Evolutionary conservation across 2,113 vertebrate species (phyloP).

Genomic region (Upupa epops): DNA sequence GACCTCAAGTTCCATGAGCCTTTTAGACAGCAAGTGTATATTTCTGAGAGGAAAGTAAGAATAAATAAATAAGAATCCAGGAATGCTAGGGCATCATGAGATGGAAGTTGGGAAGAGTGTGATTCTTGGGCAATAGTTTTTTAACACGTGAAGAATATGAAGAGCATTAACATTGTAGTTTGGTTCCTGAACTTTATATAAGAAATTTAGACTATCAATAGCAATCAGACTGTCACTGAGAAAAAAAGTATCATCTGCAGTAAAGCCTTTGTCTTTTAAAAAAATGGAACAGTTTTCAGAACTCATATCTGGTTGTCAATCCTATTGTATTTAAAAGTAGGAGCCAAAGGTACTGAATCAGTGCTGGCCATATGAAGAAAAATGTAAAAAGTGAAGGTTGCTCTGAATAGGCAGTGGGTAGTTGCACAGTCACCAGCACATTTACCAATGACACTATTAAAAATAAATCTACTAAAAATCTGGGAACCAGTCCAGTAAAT

Average conservation of each 20-base stretch:
- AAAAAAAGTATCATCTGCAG: background rate
- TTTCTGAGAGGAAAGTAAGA: background rate
- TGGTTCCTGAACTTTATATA: background rate
- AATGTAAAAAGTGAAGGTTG: background rate
- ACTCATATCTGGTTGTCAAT: background rate
- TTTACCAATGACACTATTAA: background rate
- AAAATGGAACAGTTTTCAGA: background rate
- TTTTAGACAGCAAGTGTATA: background rate
- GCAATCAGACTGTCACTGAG: background rate
- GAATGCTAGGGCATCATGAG: background rate
- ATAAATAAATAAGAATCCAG: background rate
- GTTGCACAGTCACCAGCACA: background rate
- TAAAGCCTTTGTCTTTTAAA: background rate
- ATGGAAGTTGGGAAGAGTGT: background rate
- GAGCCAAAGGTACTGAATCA: constrained; percentile 4
- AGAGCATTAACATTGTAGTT: background rate
- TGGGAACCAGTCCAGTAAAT: background rate
- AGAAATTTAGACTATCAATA: background rate
- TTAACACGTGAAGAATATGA: background rate
- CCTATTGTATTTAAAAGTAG: background rate
- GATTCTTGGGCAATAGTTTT: background rate
- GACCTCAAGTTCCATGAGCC: background rate
- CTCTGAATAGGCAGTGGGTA: background rate
- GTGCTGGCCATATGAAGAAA: background rate
- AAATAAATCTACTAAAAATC: background rate